Evolutionary conservation across 2,113 vertebrate species (phyloP).

Genomic region (Tonatia bakeri): DNA sequence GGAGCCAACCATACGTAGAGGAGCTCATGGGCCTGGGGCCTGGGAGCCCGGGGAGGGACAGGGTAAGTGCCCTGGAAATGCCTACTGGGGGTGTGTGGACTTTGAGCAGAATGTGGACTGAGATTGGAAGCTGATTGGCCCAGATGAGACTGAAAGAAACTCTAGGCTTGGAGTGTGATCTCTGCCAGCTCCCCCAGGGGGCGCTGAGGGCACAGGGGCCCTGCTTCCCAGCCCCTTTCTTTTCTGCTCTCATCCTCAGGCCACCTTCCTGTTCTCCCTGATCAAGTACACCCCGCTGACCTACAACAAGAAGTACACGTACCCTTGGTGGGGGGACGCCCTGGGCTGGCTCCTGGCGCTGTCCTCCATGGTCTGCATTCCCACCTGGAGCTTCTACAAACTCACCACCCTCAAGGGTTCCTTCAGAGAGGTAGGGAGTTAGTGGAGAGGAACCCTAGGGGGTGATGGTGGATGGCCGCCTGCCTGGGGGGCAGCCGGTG

Average conservation of each 20-base stretch:
- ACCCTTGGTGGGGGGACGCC: constrained; percentile 94
- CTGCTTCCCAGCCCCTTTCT: not conserved
- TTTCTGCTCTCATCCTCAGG: constrained; percentile 77
- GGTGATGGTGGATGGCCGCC: not conserved
- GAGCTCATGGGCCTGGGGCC: fast-evolving
- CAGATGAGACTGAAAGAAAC: not conserved
- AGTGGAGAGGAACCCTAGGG: not conserved
- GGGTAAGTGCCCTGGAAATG: not conserved
- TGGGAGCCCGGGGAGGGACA: not conserved
- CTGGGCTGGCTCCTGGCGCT: constrained; percentile 95
- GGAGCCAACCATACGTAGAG: not conserved
- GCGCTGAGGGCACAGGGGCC: not conserved
- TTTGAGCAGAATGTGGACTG: not conserved
- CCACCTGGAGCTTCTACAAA: constrained; percentile 86
- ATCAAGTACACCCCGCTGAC: constrained; percentile 95
- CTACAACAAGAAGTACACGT: constrained; percentile 95
- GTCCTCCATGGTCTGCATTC: constrained; percentile 95
- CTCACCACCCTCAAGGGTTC: constrained; percentile 88
- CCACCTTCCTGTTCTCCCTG: constrained; percentile 94
- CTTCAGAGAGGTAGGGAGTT: constrained; percentile 86
- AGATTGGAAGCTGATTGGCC: not conserved
- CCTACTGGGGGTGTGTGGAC: not conserved
- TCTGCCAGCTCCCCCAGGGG: not conserved
- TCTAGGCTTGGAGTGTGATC: not conserved
- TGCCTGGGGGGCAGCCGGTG: not conserved